Conservation (phyloP, 2,888 invertebrate genomes). For the Trypoxylon attenuatum region DNA sequence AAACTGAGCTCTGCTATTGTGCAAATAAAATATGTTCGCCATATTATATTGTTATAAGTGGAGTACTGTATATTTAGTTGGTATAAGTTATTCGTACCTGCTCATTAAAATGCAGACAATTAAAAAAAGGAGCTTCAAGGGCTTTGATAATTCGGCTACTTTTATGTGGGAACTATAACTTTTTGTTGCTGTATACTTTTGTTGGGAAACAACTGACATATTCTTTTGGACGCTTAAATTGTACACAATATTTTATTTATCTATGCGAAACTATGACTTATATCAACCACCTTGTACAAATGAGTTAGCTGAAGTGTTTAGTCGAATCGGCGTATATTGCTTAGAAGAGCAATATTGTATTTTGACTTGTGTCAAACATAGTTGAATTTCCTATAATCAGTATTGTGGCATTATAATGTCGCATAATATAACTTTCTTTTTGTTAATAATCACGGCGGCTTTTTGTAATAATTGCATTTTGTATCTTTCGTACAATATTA, state of each 20-base stretch:
- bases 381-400: constrained; percentile 27
- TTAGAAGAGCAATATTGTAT: background rate
- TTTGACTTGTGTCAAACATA: too few species aligned
- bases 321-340: background rate
- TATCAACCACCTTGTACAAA: background rate
- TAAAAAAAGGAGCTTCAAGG: constrained; percentile 5
- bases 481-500: constrained; percentile 29
- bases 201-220: background rate
- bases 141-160: background rate
- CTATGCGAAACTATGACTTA: background rate
- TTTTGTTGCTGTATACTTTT: background rate
- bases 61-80: constrained; percentile 34
- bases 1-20: constrained; percentile 23
- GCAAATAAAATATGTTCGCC: constrained; percentile 55
- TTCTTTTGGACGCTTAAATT: background rate
- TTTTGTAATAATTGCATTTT: constrained; percentile 33
- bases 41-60: constrained; percentile 55
- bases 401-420: constrained; percentile 23
- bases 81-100: constrained; percentile 54
- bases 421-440: constrained; percentile 11
- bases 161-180: background rate
- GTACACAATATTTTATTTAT: background rate
- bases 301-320: background rate
- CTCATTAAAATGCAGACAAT: constrained; percentile 38
- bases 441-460: constrained; percentile 29